Percentiles rank a stretch among this genome's conserved stretches.
Evolutionary conservation across 2,113 vertebrate genomes (phyloP).

Genomic region (Ophthalmolycus amberensis): DNA sequence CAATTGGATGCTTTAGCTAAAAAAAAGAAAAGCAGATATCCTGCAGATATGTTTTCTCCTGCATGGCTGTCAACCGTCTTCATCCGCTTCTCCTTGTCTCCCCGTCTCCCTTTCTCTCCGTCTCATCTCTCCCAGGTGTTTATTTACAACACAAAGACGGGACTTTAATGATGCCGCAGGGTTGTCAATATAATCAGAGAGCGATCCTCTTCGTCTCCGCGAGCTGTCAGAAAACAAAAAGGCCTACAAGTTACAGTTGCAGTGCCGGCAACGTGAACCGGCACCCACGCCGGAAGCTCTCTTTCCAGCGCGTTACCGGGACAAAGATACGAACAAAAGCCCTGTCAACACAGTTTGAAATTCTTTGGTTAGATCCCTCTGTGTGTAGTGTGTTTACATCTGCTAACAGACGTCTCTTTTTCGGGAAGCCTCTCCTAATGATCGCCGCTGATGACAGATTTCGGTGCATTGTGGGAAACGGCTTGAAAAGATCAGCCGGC

Average conservation of each 20-base stretch:
- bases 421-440: constrained; percentile 51
- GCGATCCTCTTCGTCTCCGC: constrained; percentile 51
- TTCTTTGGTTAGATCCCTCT: constrained; percentile 56
- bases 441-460: constrained; percentile 58
- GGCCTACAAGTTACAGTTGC: constrained; percentile 54
- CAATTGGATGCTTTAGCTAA: not conserved
- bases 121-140: constrained; percentile 64
- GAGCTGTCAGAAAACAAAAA: constrained; percentile 74
- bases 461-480: constrained; percentile 44
- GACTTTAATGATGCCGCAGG: constrained; percentile 68
- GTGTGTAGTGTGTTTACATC: constrained; percentile 60
- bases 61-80: constrained; percentile 51
- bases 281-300: constrained; percentile 34
- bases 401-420: constrained; percentile 45
- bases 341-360: constrained; percentile 57
- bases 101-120: not conserved
- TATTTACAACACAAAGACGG: constrained; percentile 65
- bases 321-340: constrained; percentile 64
- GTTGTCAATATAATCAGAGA: constrained; percentile 69
- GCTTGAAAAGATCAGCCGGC: constrained; percentile 51
- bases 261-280: constrained; percentile 49
- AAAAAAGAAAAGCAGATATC: not conserved
- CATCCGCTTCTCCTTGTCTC: constrained; percentile 23
- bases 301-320: constrained; percentile 35
- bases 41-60: constrained; percentile 26